Evolutionary conservation across 2,888 invertebrate species (phyloP).

Genomic region (Melieria crassipennis): DNA sequence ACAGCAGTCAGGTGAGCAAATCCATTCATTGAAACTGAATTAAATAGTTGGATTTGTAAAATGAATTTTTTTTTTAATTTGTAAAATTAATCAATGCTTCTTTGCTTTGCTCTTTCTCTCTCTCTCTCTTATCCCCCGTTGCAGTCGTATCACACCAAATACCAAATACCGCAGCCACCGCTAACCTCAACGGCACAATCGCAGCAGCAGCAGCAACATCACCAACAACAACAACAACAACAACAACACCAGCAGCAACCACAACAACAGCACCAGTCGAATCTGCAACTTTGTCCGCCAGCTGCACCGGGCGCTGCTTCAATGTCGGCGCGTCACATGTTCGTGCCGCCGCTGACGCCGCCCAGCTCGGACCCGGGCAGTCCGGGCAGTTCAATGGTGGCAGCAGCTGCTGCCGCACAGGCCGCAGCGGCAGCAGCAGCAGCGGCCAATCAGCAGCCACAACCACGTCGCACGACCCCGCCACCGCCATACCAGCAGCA

Average conservation of each 20-base stretch:
- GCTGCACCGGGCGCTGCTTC: conserved; percentile 49
- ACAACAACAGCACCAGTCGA: conserved; percentile 52
- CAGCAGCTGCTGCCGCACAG: conserved; percentile 66
- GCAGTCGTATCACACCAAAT: conserved; percentile 62
- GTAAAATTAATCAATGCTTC: conserved; percentile 13
- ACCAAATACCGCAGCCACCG: conserved; percentile 58
- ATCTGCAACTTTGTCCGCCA: conserved; percentile 58
- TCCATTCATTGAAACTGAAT: not conserved
- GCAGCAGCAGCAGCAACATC: conserved; percentile 50
- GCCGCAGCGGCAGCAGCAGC: conserved; percentile 48
- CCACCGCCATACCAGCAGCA: conserved; percentile 58
- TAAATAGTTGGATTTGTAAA: not conserved
- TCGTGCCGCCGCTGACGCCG: conserved; percentile 86
- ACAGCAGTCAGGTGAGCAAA: conserved; percentile 63
- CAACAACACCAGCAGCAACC: conserved; percentile 43
- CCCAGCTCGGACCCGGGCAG: conserved; percentile 90
- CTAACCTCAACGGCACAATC: conserved; percentile 49
- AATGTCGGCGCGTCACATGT: conserved; percentile 71
- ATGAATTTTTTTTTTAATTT: too few species aligned
- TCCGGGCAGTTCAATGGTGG: conserved; percentile 76
- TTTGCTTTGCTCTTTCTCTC: conserved; percentile 2
- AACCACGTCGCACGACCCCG: conserved; percentile 58
- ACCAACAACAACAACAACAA: conserved; percentile 44
- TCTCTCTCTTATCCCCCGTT: conserved; percentile 19
- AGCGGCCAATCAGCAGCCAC: conserved; percentile 55